phyloP scores from a whole-genome alignment of 2,797 vertebrate genomes.

The Hippopotamyrus pictus region DNA sequence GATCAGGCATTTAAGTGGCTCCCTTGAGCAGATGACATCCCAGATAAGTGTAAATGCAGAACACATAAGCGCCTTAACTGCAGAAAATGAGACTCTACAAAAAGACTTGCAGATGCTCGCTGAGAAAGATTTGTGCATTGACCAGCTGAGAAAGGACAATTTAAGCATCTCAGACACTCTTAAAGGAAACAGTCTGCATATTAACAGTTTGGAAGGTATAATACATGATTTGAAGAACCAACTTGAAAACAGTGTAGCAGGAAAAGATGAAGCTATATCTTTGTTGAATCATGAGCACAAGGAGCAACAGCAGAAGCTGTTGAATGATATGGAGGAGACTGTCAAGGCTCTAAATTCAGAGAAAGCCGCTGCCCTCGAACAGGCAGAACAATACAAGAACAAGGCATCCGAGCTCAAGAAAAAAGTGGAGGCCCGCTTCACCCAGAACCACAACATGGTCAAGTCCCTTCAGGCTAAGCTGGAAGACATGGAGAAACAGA shows the following conservation, averaged over 20 bases:
- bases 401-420: constrained; percentile 76
- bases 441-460: constrained; percentile 66
- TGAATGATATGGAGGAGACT: constrained; percentile 60
- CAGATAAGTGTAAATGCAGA: constrained; percentile 73
- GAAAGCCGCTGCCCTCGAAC: constrained; percentile 66
- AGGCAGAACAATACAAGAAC: constrained; percentile 60
- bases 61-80: constrained; percentile 69
- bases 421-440: constrained; percentile 66
- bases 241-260: constrained; percentile 63
- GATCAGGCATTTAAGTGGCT: constrained; percentile 62
- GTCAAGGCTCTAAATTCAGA: constrained; percentile 68
- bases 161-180: constrained; percentile 67
- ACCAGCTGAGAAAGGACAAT: constrained; percentile 73
- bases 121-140: constrained; percentile 75
- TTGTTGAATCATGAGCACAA: constrained; percentile 63
- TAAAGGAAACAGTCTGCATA: constrained; percentile 63
- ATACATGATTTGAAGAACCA: constrained; percentile 69
- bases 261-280: constrained; percentile 77
- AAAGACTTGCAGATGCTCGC: constrained; percentile 64
- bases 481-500: constrained; percentile 63
- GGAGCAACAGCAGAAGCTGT: constrained; percentile 58
- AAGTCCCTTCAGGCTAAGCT: constrained; percentile 70
- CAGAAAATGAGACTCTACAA: constrained; percentile 68
- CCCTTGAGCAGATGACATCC: constrained; percentile 66
- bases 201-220: constrained; percentile 61